phyloP scores from a whole-genome alignment of 1,140 invertebrate species.

The Orchestia grillus region DNA sequence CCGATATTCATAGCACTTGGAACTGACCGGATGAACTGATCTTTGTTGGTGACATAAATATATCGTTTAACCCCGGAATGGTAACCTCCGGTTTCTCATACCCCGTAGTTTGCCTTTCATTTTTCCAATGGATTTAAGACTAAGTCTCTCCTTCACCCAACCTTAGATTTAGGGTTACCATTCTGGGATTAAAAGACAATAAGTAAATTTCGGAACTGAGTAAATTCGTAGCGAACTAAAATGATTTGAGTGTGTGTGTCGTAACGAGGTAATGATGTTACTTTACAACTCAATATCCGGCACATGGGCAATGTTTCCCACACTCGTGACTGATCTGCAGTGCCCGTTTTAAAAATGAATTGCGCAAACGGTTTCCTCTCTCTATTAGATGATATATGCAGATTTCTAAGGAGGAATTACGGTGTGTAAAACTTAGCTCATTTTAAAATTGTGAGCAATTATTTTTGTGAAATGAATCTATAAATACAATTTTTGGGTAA shows the following conservation, averaged over 20 bases:
- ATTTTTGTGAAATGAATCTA: not conserved
- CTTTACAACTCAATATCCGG: not conserved
- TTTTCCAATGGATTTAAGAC: too few relatives aligned
- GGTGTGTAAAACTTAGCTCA: not conserved
- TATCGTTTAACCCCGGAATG: too few relatives aligned
- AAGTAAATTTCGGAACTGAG: not conserved
- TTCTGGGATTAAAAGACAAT: not conserved
- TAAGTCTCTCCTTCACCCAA: too few relatives aligned
- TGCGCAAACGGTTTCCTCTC: not conserved
- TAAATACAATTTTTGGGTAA: not conserved
- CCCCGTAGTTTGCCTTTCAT: too few relatives aligned
- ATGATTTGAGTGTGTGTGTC: not conserved
- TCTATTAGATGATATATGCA: not conserved
- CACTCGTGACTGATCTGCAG: not conserved
- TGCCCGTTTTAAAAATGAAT: not conserved
- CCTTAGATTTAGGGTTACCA: too few relatives aligned
- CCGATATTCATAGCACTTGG: not conserved
- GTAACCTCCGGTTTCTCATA: too few relatives aligned
- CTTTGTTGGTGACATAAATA: too few relatives aligned
- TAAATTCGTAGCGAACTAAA: not conserved
- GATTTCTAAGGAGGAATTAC: not conserved
- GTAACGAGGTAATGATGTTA: not conserved
- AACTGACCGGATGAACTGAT: not conserved
- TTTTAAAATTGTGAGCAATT: not conserved
- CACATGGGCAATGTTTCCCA: not conserved